Conservation (phyloP, 2,113 vertebrate genomes). For the Sisor rabdophorus region DNA sequence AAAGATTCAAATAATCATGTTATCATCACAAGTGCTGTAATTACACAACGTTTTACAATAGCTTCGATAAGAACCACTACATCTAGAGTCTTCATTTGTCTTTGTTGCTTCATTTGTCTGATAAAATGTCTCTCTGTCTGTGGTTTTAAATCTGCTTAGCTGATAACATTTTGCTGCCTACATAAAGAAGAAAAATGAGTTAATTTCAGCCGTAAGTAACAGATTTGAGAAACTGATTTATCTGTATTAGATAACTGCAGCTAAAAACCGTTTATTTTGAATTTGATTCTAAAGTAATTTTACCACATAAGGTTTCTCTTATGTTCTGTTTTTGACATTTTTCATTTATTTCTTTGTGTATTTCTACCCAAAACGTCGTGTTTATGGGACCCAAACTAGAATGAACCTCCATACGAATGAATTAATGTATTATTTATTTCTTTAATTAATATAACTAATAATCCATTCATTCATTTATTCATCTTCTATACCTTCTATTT, state of each 20-base stretch:
- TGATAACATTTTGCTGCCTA: conserved; percentile 3
- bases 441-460: too few species aligned
- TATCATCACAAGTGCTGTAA: neutral
- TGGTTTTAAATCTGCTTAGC: neutral
- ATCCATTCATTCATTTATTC: neutral
- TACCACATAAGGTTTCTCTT: neutral
- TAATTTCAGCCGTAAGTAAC: neutral
- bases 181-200: neutral
- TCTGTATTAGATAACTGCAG: neutral
- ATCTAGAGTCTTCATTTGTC: neutral
- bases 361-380: neutral
- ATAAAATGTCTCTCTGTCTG: conserved; percentile 11
- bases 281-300: neutral
- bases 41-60: neutral
- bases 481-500: neutral
- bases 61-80: neutral
- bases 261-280: neutral
- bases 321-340: neutral
- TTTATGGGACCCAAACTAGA: neutral
- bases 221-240: neutral
- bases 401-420: neutral
- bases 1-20: neutral
- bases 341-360: too few species aligned
- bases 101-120: conserved; percentile 6
- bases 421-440: neutral